Base-by-base conservation (phyloP, 2,888 invertebrate species). In the Actias luna region DNA sequence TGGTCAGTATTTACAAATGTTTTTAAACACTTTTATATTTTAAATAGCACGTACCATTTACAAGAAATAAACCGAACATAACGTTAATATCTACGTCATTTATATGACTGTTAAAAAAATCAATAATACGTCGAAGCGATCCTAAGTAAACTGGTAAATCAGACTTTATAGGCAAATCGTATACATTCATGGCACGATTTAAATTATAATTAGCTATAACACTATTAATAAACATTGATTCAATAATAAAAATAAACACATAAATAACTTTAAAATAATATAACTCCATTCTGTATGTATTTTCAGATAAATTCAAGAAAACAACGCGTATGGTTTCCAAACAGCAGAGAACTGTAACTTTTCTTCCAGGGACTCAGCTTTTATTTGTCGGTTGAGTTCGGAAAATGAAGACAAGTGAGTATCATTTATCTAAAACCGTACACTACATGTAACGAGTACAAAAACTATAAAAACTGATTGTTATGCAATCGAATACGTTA, bases 61-160 rank as follows among this genome's bases (percentile, higher is more conserved):
- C 59, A 18, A 59, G 35, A 35, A 59, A 59, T 35, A 59, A 4
- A 7, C 59, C 59, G 25, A 59, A 36, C 31, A 35, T 33, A 27
- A 39, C 39, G 14, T 59, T 59, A 35, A 59, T 36, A 16, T 59
- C 59, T 18, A 59, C 39, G 16, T 59, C 59, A 59, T 59, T 59
- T 25, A 22, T 2, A 12, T 59, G 39, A 16, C 22, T 16, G 35
- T 39, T 18, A 59, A 36, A 59, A 35, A 36, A 59, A 59, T 59
- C 31, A 5, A 59, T n/a, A 7, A 55, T 16, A 1, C 55, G 29
- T n/a, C 29, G 55, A 5, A 55, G 18, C 8, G 55, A 59, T n/a
- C 18, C 59, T 36, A 36, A 35, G 35, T 59, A 59, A 10, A 36
- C 25, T 25, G 27, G 35, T 18, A 59, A 39, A 39, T 59, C 59